Percentiles rank a stretch among this genome's conserved stretches.
Conservation (phyloP, 2,113 vertebrate genomes). For the Peucedramus taeniatus region DNA sequence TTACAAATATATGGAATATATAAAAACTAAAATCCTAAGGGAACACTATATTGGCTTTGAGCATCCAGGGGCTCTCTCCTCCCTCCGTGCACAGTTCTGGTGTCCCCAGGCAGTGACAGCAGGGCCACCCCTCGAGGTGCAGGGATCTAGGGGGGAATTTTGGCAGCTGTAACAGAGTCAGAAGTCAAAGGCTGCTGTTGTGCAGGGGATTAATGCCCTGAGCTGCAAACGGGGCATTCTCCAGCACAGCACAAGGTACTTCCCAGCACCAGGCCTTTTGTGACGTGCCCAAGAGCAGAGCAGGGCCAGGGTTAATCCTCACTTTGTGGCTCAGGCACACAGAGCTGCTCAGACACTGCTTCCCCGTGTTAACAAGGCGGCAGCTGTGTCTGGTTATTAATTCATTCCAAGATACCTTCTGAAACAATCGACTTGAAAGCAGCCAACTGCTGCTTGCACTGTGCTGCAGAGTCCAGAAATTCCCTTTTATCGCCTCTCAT, state of each 20-base stretch:
- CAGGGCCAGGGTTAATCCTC: background rate
- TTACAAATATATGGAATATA: fast-evolving
- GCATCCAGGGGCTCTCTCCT: background rate
- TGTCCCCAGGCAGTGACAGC: background rate
- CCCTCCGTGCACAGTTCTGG: fast-evolving
- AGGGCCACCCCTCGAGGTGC: fast-evolving
- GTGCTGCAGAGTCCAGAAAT: background rate
- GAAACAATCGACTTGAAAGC: background rate
- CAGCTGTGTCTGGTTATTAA: background rate
- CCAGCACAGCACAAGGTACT: background rate
- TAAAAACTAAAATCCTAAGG: background rate
- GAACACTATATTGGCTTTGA: background rate
- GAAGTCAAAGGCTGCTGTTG: background rate
- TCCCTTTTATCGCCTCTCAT: background rate
- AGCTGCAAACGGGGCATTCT: fast-evolving
- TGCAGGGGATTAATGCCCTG: background rate
- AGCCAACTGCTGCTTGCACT: background rate
- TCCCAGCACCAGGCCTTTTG: background rate
- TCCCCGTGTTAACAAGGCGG: background rate
- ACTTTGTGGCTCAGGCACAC: background rate
- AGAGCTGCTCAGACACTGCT: background rate
- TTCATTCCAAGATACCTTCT: background rate
- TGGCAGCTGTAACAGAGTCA: background rate
- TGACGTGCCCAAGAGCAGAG: background rate
- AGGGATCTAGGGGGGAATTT: fast-evolving